Base-by-base conservation (phyloP, 2,888 invertebrate species). In the Crioceris asparagi region DNA sequence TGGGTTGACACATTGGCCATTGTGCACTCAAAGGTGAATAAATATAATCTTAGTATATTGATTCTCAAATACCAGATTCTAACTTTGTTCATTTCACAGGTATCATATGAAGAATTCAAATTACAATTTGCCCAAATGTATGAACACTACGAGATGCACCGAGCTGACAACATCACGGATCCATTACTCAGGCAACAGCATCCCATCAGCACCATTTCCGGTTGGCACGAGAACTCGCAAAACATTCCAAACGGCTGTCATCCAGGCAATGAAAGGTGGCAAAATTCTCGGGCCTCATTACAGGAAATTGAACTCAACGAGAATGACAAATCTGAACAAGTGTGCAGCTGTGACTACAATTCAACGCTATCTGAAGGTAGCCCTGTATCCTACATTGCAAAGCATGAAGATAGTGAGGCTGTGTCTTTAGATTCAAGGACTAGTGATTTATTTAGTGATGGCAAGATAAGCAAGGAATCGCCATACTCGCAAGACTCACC, bases 1-100 rank as follows among this genome's bases (percentile, higher is more conserved):
- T 98, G 98, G 98, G 97, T 99, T 4, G 98, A 99, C 61, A 99
- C 98, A 0, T 66, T 99, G 41, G 97, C 98, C 29, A 99, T 99
- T 55, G 92, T 98, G 2, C 98, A 98, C 68, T 97, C 97, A 2
- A 97, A 97, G 77, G 96, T 90, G 60, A 10, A 21, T 21, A 21
- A 21, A 21, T 26, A 17, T 10, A n/a, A 26, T 17, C 11, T 35
- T 27, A 7, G 4, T 17, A 15, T 27, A 10, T n/a, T 27, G 12
- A 6, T 34, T 40, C 25, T 2, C 7, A 12, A 29, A 29, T 17
- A 11, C 2, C 10, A 17, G 11, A 29, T 12, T 29, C 8, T 14
- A 14, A 21, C 10, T 21, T 21, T 21, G 21, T 7, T 21, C 6
- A 21, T 21, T 21, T 49, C 62, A 5, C 57, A 88, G 88, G 88